A percentile compares a stretch with the other conserved stretches of the same genome.
Conservation (phyloP, 30 jellyfish, hydroid and myxozoan species). For the Cassiopea andromeda region DNA sequence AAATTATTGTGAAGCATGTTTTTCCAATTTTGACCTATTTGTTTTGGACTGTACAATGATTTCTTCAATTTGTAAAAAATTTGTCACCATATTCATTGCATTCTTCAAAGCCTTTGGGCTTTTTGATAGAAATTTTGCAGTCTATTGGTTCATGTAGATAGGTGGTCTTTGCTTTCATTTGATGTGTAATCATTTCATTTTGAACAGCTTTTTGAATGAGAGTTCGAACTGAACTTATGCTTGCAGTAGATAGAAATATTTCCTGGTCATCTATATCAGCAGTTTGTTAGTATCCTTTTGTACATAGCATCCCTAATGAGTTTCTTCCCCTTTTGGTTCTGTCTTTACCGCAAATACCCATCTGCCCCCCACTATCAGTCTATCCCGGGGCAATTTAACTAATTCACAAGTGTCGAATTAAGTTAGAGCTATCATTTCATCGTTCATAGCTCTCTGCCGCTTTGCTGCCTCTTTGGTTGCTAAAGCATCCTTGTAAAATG, state of each 20-base stretch:
- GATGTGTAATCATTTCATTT: conserved; percentile 18
- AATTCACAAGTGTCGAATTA: conserved; percentile 20
- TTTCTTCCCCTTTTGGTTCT: background rate
- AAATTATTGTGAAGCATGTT: conserved; percentile 18
- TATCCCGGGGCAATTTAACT: conserved; percentile 16
- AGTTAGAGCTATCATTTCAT: conserved; percentile 17
- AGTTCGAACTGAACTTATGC: background rate
- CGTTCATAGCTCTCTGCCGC: conserved; percentile 44
- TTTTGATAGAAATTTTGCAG: conserved; percentile 30
- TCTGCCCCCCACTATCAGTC: conserved; percentile 37
- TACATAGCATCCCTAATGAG: conserved; percentile 12
- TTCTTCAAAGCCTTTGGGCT: conserved; percentile 31
- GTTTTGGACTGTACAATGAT: conserved; percentile 47
- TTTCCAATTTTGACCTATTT: conserved; percentile 63
- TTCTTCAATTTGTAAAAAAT: conserved; percentile 25
- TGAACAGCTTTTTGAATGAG: background rate
- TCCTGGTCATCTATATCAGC: conserved; percentile 23
- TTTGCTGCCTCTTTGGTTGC: conserved; percentile 25
- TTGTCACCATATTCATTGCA: conserved; percentile 12
- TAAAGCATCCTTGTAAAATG: conserved; percentile 22
- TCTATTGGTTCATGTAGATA: conserved; percentile 35
- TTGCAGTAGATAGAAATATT: background rate
- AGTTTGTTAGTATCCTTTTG: conserved; percentile 7
- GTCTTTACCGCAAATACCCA: conserved; percentile 41
- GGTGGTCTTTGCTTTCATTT: conserved; percentile 63